Base-by-base conservation (phyloP, 2,888 invertebrate genomes). In the Pandemis cinnamomeana region DNA sequence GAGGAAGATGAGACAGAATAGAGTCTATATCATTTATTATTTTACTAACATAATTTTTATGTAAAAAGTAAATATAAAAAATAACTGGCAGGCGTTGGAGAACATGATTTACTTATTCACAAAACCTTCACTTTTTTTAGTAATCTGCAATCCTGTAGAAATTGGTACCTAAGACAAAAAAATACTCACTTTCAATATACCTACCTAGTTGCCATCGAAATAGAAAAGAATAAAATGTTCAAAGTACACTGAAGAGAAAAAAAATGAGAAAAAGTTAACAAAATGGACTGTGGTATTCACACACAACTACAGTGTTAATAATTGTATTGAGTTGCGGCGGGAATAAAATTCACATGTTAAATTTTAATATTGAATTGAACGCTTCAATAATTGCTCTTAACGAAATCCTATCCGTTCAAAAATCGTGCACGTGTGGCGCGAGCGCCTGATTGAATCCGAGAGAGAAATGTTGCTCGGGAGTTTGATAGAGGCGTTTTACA, bases 391-490 rank as follows among this genome's bases (percentile, higher is more conserved):
- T 51, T 51, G 41, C 5, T n/a, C 15, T 55, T 55, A 15, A 58
- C 53, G 20, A 55, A 46, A 62, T 5, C 11, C 46, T 55, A 62
- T 58, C 55, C 53, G 36, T n/a, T 68, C 15, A 36, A 46, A 62
- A 62, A 27, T 46, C 27, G 27, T 46, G 5, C 41, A 5, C 36
- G 42, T 27, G 13, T 13, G 6, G 8, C 13, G 27, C 10, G 51
- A 44, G 41, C 68, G 72, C 72, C 62, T 72, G 62, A 20, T 63
- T n/a, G 7, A 63, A 55, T 51, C 2, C 58, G 10, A 4, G 58
- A 63, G 72, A 62, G 44, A 63, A 44, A 63, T 68, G 46, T 68
- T 72, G 68, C 68, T 58, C 13, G 7, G 41, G 27, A 53, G 7
- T 36, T 48, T 15, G 53, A 10, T 41, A n/a, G 7, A 67, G 67